phyloP scores from a whole-genome alignment of 2,113 vertebrate genomes.

The Prinia subflava region DNA sequence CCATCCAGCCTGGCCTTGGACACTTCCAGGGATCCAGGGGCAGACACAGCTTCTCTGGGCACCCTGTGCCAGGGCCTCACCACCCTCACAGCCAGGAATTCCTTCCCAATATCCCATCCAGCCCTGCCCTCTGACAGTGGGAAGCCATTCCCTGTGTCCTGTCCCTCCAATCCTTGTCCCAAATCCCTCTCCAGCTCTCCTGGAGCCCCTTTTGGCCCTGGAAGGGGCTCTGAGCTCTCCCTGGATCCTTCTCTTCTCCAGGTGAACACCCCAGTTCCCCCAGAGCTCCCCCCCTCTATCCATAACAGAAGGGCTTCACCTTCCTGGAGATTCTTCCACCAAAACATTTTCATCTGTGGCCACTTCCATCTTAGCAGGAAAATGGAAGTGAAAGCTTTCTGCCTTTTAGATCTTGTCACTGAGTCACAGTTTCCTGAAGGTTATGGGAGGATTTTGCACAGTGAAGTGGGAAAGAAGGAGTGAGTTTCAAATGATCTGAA shows the following conservation, averaged over 20 bases:
- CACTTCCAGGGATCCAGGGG: neutral
- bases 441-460: neutral
- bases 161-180: neutral
- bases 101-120: neutral
- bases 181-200: neutral
- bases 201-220: neutral
- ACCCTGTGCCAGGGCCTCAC: accelerated
- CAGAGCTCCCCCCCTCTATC: neutral
- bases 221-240: neutral
- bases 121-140: neutral
- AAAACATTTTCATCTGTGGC: neutral
- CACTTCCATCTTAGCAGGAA: neutral
- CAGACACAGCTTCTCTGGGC: neutral
- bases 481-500: neutral
- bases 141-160: neutral
- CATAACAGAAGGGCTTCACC: neutral
- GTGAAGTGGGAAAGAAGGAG: neutral
- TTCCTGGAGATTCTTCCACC: neutral
- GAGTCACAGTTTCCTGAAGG: neutral
- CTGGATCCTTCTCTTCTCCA: too few species aligned
- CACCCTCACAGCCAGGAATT: accelerated
- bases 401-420: neutral
- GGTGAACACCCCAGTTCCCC: too few species aligned
- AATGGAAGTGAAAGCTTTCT: neutral
- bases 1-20: accelerated